Evolutionary conservation across 2,113 vertebrate species (phyloP), one percentile per base, ranked within the genome.

Genomic region (Probosciger aterrimus): DNA sequence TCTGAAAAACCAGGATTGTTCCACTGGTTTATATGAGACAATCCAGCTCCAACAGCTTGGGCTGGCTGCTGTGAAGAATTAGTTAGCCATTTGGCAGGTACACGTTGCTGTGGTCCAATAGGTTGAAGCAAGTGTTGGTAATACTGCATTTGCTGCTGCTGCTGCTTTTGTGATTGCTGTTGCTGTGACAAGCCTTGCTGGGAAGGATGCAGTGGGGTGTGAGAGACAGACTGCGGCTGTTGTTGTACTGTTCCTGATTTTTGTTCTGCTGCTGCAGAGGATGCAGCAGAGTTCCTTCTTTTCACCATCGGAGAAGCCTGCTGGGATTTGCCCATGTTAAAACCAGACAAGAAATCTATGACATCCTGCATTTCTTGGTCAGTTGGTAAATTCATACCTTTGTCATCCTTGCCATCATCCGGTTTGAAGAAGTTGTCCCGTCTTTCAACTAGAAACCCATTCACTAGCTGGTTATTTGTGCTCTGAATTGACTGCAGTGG

Each of bases 301-400:
- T 99, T 99, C 87, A 99, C 98, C 97, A 99, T 89, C 0, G 99
- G 99, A 12, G 99, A 99, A 17, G 99, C 98, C 97, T 99, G 99
- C 97, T 99, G 99, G 52, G 99, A 99, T 97, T 99, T 99, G 84
- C 99, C 99, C 99, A 99, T 99, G 97, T 99, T 99, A 97, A 99
- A 99, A 75, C 99, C 99, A 33, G 99, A 99, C 86, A 99, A 98
- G 97, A 99, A 99, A 97, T 99, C 99, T 13, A 99, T 99, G 88
- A 99, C 99, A 64, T 99, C 99, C 96, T 99, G 99, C 99, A 99
- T 99, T 98, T 99, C 99, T 96, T 99, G 99, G 97, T 99, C 99
- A 4, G 99, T 99, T 39, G 99, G 99, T 92, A 99, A 96, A 96
- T 99, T 99, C 99, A 99, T 99, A 74, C 99, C 99, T 98, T 99